Percentiles rank a stretch among this genome's conserved stretches.
phyloP scores from a whole-genome alignment of 2,888 invertebrate genomes.

The Perizoma affinitatum region DNA sequence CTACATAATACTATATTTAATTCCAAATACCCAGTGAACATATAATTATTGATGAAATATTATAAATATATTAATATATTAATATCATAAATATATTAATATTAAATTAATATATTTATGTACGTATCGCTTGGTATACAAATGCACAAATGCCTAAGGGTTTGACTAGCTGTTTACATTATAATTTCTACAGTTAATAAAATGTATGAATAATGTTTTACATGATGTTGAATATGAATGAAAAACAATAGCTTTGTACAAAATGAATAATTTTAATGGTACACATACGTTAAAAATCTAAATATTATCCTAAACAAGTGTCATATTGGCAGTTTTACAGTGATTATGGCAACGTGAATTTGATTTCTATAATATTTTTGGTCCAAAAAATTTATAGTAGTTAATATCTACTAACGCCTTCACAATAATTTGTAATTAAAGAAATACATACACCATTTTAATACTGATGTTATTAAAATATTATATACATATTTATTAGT shows the following conservation, averaged over 20 bases:
- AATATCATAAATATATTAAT: too few species aligned
- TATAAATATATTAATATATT: too few species aligned
- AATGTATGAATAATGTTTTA: slow-evolving; percentile 43
- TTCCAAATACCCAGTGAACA: slow-evolving; percentile 10
- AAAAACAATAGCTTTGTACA: slow-evolving; percentile 63
- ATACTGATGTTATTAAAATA: slow-evolving; percentile 73
- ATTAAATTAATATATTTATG: too few species aligned
- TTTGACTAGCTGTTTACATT: slow-evolving; percentile 62
- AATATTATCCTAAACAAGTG: slow-evolving; percentile 64
- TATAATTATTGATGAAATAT: slow-evolving; percentile 17
- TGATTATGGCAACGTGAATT: slow-evolving; percentile 82
- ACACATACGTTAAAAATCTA: slow-evolving; percentile 45
- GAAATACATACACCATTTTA: slow-evolving; percentile 81
- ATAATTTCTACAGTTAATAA: slow-evolving; percentile 42
- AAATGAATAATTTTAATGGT: slow-evolving; percentile 58
- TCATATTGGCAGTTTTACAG: slow-evolving; percentile 77
- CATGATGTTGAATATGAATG: slow-evolving; percentile 45
- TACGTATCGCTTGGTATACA: slow-evolving; percentile 37
- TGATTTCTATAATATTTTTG: slow-evolving; percentile 80
- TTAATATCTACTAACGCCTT: slow-evolving; percentile 60
- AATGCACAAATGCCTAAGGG: slow-evolving; percentile 51
- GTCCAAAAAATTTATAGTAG: slow-evolving; percentile 71
- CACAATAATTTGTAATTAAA: slow-evolving; percentile 66
- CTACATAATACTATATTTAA: slow-evolving; percentile 20
- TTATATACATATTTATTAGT: slow-evolving; percentile 66